Evolutionary conservation across 2,888 invertebrate genomes (phyloP), one percentile per base, ranked within the genome.

Genomic region (Apamea crenata): DNA sequence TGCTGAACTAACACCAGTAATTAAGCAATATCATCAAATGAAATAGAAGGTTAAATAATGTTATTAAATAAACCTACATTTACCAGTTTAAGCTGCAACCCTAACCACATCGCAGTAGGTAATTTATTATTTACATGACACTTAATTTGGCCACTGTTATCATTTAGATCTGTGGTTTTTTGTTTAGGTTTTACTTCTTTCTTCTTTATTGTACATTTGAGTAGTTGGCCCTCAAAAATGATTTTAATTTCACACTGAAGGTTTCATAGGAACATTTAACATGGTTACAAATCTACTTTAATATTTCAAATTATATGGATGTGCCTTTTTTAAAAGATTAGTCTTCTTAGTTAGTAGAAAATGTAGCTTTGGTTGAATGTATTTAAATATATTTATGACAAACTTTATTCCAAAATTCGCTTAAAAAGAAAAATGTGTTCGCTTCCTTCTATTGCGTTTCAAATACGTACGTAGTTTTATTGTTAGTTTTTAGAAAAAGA

Each of bases 301-400:
- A 68, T 83, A 86, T 91, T 92, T 92, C 88, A 90, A 91, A 90
- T 92, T 91, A 87, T 93, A 92, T 93, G 89, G 88, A 94, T 93
- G 95, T 96, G 95, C 95, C 95, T 95, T 95, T 95, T 94, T 94
- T 94, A 88, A 91, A 91, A 79, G 44, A 74, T 73, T 89, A 91
- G 84, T 89, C 80, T 89, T 89, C 84, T 93, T 90, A 91, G 81
- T 91, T 92, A 1, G 63, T 87, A 84, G 82, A 85, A 74, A 70
- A 81, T 70, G 36, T 85, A 88, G 81, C 77, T 87, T 88, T 81
- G 36, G 74, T 88, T 84, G 59, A 81, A 77, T 78, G 53, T 79
- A 61, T 75, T 66, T 10, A 40, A 79, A 74, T 56, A 63, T 71
- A 73, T 67, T 66, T 53, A 40, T 68, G 32, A 56, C n/a, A n/a